A percentile compares a stretch with the other conserved stretches of the same genome.
Evolutionary conservation across 1,140 invertebrate genomes (phyloP).

Genomic region (Pachyrhynchus sulphureomaculatus): DNA sequence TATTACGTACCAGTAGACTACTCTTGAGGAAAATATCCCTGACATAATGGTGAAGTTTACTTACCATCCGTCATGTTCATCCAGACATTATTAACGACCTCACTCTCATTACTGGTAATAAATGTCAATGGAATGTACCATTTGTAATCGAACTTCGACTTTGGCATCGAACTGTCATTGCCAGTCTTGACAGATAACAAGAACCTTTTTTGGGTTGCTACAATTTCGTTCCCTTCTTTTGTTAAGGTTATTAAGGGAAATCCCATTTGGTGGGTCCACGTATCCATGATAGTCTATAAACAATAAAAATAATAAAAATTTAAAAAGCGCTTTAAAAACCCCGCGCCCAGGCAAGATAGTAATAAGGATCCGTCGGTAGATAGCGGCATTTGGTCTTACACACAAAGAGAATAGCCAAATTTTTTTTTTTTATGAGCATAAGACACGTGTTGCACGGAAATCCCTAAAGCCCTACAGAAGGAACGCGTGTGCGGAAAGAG

Average conservation of each 20-base stretch:
- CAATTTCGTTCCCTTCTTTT: slow-evolving; percentile 61
- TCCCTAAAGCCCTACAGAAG: no score
- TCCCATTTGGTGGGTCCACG: slow-evolving; percentile 83
- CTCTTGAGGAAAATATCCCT: no score
- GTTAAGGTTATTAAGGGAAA: slow-evolving; percentile 69
- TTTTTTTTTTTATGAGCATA: no score
- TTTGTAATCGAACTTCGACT: slow-evolving; percentile 57
- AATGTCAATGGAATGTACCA: slow-evolving; percentile 81
- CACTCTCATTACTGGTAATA: slow-evolving; percentile 60
- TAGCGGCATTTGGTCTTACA: no score
- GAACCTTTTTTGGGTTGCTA: slow-evolving; percentile 62
- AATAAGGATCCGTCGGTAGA: no score
- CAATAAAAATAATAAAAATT: background rate
- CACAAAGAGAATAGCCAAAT: no score
- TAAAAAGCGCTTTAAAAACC: no score
- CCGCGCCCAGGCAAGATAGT: no score
- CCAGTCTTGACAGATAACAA: slow-evolving; percentile 51
- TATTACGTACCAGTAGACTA: no score
- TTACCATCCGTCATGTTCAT: slow-evolving; percentile 75
- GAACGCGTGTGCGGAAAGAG: no score
- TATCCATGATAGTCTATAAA: slow-evolving; percentile 72
- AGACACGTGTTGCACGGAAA: no score
- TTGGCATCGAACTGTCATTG: slow-evolving; percentile 46
- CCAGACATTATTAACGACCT: slow-evolving; percentile 60
- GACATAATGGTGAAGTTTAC: slow-evolving; percentile 9